Conservation (phyloP, 2,113 vertebrate genomes). For the Caranx melampygus region DNA sequence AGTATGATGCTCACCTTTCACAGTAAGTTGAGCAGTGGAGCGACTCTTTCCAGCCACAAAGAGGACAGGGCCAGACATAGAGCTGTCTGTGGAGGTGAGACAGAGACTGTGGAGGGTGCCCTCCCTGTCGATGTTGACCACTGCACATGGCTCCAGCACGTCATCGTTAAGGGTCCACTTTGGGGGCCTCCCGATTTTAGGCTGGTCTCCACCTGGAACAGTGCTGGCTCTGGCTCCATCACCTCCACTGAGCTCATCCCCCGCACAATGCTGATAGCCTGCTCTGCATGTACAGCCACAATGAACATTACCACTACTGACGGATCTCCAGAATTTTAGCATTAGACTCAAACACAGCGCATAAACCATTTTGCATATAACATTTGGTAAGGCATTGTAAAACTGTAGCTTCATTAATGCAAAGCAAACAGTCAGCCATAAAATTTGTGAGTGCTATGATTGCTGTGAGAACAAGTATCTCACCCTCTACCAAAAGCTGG, state of each 20-base stretch:
- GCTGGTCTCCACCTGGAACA: constrained; percentile 92
- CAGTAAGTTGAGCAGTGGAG: constrained; percentile 88
- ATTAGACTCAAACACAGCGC: neutral
- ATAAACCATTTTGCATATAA: neutral
- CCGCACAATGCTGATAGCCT: constrained; percentile 90
- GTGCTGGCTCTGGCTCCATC: constrained; percentile 89
- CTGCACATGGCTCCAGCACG: constrained; percentile 80
- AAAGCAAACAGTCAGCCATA: neutral
- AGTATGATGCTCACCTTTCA: constrained; percentile 85
- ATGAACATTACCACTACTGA: constrained; percentile 43
- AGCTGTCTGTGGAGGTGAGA: constrained; percentile 87
- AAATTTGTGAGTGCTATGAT: neutral
- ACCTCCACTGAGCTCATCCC: constrained; percentile 89
- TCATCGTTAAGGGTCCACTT: constrained; percentile 90
- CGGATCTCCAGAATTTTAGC: neutral
- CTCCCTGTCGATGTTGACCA: constrained; percentile 86
- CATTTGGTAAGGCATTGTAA: neutral
- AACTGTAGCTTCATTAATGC: constrained; percentile 1
- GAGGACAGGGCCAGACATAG: constrained; percentile 91
- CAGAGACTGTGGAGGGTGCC: constrained; percentile 88
- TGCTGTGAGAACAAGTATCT: constrained; percentile 16
- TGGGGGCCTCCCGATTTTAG: constrained; percentile 88
- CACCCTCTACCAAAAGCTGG: constrained; percentile 96
- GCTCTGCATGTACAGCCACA: constrained; percentile 85
- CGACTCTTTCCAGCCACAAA: constrained; percentile 95